Evolutionary conservation across 2,113 vertebrate species (phyloP), one percentile per base, ranked within the genome.

Genomic region (Triplophysa siluroides): DNA sequence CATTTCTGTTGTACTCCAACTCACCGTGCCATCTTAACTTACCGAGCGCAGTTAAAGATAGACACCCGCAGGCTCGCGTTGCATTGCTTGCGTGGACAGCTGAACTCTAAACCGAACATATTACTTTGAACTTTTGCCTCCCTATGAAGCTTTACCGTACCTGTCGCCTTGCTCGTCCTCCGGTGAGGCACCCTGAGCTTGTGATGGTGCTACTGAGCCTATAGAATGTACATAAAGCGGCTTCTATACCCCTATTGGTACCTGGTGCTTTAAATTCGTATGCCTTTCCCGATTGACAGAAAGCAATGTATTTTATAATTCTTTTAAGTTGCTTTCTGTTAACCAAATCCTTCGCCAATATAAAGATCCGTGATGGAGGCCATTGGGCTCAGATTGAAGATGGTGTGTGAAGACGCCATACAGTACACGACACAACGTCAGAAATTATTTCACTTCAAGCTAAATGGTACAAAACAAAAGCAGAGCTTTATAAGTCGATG

Each of bases 191-290:
- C 90, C 90, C 85, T 82, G 89, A 91, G 93, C 92, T 94, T 94
- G 90, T 89, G 93, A 88, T 93, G 94, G 94, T 95, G 95, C 94
- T 95, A 93, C 92, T 90, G 89, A 89, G 92, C 92, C 87, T 91
- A 87, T 93, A 92, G 89, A 86, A 92, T 89, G 92, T 94, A 89
- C 87, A 26, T 83, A 82, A 81, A 87, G 84, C 81, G 87, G 83
- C 90, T 85, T 87, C 60, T 85, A 82, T 90, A 63, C 24, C 70
- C 88, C 85, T 87, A 87, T 88, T 89, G 82, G 84, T 87, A 88
- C 86, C 85, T 85, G 86, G 88, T 93, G 88, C 92, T 90, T 89
- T 93, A 91, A 93, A 92, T 91, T 92, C 68, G 89, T 94, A 93
- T 91, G 82, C 88, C 90, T 85, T 89, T 88, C 84, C 90, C 91